phyloP scores from a whole-genome alignment of 2,113 vertebrate genomes.

The Perca fluviatilis region DNA sequence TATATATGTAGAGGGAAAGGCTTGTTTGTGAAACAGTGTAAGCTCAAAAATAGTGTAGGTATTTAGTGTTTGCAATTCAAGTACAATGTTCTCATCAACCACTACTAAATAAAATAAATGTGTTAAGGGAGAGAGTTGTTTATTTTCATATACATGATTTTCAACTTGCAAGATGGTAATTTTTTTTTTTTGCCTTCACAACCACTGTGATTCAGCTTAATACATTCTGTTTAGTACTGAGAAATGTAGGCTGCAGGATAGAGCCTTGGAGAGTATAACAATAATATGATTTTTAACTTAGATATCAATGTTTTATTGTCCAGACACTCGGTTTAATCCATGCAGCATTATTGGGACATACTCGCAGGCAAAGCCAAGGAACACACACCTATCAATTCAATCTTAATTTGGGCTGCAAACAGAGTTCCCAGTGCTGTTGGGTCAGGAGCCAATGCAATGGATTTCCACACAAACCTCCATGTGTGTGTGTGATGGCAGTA shows the following conservation, averaged over 20 bases:
- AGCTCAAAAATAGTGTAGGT: constrained; percentile 73
- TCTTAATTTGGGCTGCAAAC: constrained; percentile 36
- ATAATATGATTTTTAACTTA: constrained; percentile 9
- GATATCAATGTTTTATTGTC: constrained; percentile 33
- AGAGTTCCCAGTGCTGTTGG: constrained; percentile 7
- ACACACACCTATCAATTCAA: not conserved
- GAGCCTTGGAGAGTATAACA: constrained; percentile 14
- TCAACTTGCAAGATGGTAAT: constrained; percentile 51
- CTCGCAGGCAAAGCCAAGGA: not conserved
- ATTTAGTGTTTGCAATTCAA: constrained; percentile 83
- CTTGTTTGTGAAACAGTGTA: constrained; percentile 72
- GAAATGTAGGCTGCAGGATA: constrained; percentile 32
- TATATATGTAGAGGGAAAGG: constrained; percentile 60
- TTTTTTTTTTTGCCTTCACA: constrained; percentile 9
- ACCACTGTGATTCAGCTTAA: constrained; percentile 30
- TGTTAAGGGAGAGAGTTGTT: constrained; percentile 76
- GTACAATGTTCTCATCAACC: constrained; percentile 80
- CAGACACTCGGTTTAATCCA: constrained; percentile 5
- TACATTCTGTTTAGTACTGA: constrained; percentile 35
- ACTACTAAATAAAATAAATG: constrained; percentile 80
- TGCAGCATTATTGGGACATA: constrained; percentile 7
- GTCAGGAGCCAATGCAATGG: constrained; percentile 21
- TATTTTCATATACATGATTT: constrained; percentile 66
- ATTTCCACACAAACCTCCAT: constrained; percentile 7
- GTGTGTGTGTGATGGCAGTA: constrained; percentile 8